Percentiles rank a stretch among this genome's conserved stretches.
Conservation (phyloP, 2,113 vertebrate genomes). For the Hucho hucho region DNA sequence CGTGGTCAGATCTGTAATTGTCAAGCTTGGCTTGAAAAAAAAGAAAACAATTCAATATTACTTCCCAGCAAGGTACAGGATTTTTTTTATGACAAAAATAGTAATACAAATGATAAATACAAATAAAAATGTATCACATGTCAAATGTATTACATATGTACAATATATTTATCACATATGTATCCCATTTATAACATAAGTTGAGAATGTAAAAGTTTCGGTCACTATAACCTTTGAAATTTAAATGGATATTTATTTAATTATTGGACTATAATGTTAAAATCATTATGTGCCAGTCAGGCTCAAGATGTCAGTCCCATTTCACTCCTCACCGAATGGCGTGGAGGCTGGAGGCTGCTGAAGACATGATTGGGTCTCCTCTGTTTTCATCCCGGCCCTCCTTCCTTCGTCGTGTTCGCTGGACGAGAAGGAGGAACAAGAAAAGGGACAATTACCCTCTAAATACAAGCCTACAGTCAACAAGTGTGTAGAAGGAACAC, state of each 20-base stretch:
- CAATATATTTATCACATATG: too few relatives aligned
- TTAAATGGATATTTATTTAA: too few relatives aligned
- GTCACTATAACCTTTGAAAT: too few relatives aligned
- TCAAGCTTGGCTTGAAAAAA: neutral
- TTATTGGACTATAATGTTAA: neutral
- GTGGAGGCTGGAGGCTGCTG: conserved; percentile 81
- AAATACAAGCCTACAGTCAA: neutral
- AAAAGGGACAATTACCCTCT: neutral
- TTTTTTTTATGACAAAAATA: too few relatives aligned
- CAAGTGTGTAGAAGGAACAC: too few relatives aligned
- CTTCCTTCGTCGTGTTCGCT: conserved; percentile 75
- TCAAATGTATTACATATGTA: too few relatives aligned
- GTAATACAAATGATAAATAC: neutral
- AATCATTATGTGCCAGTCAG: neutral
- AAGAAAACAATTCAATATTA: too few relatives aligned
- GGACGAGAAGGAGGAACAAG: conserved; percentile 5
- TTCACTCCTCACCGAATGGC: conserved; percentile 75
- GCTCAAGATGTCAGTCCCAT: neutral
- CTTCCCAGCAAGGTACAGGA: too few relatives aligned
- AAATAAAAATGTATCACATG: neutral
- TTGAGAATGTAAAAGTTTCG: too few relatives aligned
- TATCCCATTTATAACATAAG: too few relatives aligned
- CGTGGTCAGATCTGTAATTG: neutral
- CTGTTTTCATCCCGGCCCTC: conserved; percentile 84
- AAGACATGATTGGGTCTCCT: conserved; percentile 83